Conservation (phyloP, 2,797 vertebrate genomes). For the Tragopan temminckii region DNA sequence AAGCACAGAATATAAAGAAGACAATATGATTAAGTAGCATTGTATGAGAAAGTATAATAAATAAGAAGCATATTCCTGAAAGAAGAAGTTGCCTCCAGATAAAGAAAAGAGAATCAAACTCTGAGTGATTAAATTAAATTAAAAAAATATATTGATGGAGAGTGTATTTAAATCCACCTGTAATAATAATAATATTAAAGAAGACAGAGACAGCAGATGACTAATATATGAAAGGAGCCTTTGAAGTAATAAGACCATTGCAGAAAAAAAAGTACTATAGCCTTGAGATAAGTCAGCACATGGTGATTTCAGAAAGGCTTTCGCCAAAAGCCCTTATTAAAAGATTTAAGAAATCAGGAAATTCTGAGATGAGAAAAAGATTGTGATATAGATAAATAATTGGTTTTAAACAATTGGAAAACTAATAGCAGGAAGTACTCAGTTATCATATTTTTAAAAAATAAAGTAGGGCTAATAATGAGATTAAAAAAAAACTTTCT, state of each 20-base stretch:
- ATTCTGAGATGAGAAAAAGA: background rate
- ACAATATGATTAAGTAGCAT: background rate
- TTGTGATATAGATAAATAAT: background rate
- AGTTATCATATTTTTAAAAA: background rate
- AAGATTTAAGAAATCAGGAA: background rate
- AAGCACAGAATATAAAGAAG: background rate
- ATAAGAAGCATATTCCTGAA: background rate
- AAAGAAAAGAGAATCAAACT: background rate
- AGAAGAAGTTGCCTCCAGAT: background rate
- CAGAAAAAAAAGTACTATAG: background rate
- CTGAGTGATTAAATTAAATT: background rate
- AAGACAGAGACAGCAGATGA: background rate
- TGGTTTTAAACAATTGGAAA: background rate
- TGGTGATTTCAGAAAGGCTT: background rate
- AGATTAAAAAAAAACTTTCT: background rate
- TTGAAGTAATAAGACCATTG: background rate
- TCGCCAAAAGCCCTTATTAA: background rate
- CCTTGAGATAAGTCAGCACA: background rate
- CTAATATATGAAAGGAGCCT: background rate
- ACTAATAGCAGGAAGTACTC: background rate
- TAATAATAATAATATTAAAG: background rate
- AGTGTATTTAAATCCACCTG: background rate
- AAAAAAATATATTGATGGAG: background rate
- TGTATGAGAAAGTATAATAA: background rate
- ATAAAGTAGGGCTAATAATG: accelerated